Evolutionary conservation across 2,113 vertebrate genomes (phyloP).

Genomic region (Protobothrops mucrosquamatus): DNA sequence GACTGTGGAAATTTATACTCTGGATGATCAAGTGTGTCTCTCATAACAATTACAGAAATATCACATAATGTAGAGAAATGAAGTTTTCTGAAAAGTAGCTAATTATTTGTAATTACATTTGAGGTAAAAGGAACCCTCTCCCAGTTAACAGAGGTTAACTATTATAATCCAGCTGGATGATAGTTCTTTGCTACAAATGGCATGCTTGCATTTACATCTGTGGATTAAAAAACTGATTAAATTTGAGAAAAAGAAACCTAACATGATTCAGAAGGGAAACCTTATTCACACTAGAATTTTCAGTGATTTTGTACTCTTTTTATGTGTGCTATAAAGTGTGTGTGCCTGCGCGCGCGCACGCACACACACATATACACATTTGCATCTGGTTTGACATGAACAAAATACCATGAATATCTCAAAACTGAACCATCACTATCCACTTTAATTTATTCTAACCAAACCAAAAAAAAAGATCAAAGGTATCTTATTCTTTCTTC

Average conservation of each 20-base stretch:
- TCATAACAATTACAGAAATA: background rate
- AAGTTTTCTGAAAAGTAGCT: slow-evolving; percentile 32
- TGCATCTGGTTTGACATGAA: background rate
- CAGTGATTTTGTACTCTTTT: background rate
- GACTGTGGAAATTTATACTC: background rate
- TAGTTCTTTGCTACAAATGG: slow-evolving; percentile 34
- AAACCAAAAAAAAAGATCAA: background rate
- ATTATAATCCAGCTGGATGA: slow-evolving; percentile 37
- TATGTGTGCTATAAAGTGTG: background rate
- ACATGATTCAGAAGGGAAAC: slow-evolving; percentile 13
- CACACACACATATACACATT: background rate
- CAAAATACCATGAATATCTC: background rate
- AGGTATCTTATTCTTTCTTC: background rate
- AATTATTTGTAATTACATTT: slow-evolving; percentile 38
- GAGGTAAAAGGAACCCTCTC: background rate
- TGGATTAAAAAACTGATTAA: slow-evolving; percentile 25
- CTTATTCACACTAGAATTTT: background rate
- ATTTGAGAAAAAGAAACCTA: slow-evolving; percentile 23
- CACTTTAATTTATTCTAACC: background rate
- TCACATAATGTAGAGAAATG: slow-evolving; percentile 41
- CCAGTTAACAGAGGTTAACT: background rate
- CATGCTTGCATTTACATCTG: slow-evolving; percentile 16
- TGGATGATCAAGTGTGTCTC: slow-evolving; percentile 38
- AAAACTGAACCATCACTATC: background rate
- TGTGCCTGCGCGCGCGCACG: too few species aligned